Percentiles rank a stretch among this genome's conserved stretches.
phyloP scores from a whole-genome alignment of 2,888 invertebrate genomes.

The Heliconius cydno region DNA sequence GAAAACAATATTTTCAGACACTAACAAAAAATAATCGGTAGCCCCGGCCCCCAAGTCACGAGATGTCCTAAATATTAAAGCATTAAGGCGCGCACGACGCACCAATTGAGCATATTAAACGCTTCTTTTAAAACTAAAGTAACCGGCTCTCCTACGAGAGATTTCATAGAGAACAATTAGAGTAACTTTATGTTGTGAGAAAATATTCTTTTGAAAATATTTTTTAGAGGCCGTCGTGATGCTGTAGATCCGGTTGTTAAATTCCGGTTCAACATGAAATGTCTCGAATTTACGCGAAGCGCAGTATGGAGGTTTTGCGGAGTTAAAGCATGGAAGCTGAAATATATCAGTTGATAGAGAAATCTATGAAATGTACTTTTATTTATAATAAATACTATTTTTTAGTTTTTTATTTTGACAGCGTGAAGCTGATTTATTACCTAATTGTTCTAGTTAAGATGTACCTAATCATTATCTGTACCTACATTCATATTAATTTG shows the following conservation, averaged over 20 bases:
- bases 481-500: background rate
- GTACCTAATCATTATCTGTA: background rate
- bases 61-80: slow-evolving; percentile 69
- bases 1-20: background rate
- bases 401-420: too few relatives aligned
- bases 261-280: too few relatives aligned
- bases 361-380: too few relatives aligned
- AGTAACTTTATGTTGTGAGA: background rate
- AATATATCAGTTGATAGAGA: too few relatives aligned
- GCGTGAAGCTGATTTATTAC: too few relatives aligned
- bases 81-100: slow-evolving; percentile 68
- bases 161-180: slow-evolving; percentile 9
- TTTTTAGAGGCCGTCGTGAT: background rate
- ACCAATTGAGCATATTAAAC: slow-evolving; percentile 78
- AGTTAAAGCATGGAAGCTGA: too few relatives aligned
- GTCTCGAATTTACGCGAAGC: too few relatives aligned
- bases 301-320: too few relatives aligned
- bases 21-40: background rate
- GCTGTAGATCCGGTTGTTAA: background rate
- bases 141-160: background rate
- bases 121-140: slow-evolving; percentile 44
- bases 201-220: background rate
- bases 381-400: too few relatives aligned
- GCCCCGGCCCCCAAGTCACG: slow-evolving; percentile 20
- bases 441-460: too few relatives aligned